Evolutionary conservation across 2,888 invertebrate species (phyloP).

Genomic region (Melieria picta): DNA sequence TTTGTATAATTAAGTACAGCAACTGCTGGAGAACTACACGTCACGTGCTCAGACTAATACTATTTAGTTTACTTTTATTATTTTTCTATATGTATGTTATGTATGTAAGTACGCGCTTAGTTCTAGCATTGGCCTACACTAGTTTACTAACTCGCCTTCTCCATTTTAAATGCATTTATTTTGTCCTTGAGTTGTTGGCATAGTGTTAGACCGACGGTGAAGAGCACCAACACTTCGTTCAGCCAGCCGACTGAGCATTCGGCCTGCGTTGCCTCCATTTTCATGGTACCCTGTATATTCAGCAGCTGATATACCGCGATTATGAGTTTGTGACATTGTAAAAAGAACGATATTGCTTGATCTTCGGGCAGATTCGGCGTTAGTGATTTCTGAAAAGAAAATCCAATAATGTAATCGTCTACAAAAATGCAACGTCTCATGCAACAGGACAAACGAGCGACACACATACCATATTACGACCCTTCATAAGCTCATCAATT

Average conservation of each 20-base stretch:
- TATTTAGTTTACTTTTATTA: neutral
- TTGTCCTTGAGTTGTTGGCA: constrained; percentile 96
- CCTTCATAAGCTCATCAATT: constrained; percentile 92
- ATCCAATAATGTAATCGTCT: neutral
- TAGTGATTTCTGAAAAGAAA: constrained; percentile 79
- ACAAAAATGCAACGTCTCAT: neutral
- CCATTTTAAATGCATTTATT: constrained; percentile 68
- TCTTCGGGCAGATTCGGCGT: constrained; percentile 92
- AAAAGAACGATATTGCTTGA: constrained; percentile 93
- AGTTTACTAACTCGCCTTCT: constrained; percentile 33
- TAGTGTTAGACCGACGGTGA: constrained; percentile 88
- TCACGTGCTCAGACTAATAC: neutral
- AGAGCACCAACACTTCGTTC: constrained; percentile 87
- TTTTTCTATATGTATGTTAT: neutral
- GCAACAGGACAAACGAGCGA: neutral
- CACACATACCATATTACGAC: constrained; percentile 81
- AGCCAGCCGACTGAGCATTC: constrained; percentile 94
- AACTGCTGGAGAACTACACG: neutral
- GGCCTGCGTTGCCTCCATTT: constrained; percentile 88
- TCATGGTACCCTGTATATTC: constrained; percentile 83
- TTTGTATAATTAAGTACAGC: constrained; percentile 2
- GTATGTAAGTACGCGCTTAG: constrained; percentile 4
- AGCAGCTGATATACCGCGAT: constrained; percentile 91
- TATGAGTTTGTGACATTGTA: constrained; percentile 93
- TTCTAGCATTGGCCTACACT: constrained; percentile 13